Evolutionary conservation across 2,797 vertebrate species (phyloP), one percentile per base, ranked within the genome.

Genomic region (Picus viridis): DNA sequence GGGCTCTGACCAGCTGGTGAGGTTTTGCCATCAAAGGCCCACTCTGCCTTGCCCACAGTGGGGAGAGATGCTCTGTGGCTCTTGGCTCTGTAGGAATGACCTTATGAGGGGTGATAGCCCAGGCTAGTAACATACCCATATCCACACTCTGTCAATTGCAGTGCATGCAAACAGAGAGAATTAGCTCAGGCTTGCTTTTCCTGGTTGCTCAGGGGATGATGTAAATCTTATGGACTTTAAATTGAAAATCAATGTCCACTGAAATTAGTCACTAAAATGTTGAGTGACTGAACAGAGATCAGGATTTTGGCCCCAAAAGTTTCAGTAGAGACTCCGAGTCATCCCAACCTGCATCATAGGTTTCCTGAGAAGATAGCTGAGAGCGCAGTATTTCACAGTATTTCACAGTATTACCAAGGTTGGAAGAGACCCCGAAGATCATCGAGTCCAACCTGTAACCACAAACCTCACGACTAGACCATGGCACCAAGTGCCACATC

Each of bases 111-210:
- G 26, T 2, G 0, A 41, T 23, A 53, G 29, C 39, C 27, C 11
- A 7, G 62, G 30, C 45, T 22, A 2, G 1, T 12, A 29, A 12
- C 2, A 2, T 29, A 4, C 43, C 58, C 1, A 0, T 22, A 3
- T 23, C 23, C 53, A 16, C 5, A 34, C 10, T 34, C 39, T 20
- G 0, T 9, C 39, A 34, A 11, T 57, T 59, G 58, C 1, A 1
- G n/a, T 27, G 36, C 20, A 2, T 12, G 30, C 10, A 86, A 54
- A 43, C 3, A 34, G 10, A 73, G 19, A 27, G 10, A 8, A 11
- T 32, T 23, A 23, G 7, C 15, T 77, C 65, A 56, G 62, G 3
- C 24, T 86, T 3, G 4, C 16, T 22, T 69, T 54, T 86, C 30
- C 27, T 72, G 24, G 61, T 39, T 23, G 23, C 22, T 71, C 12